A percentile compares a stretch with the other conserved stretches of the same genome.
These are phyloP conservation scores for Hylomyscus alleni DNA, from an alignment of 2,797 vertebrate genomes.

Conservation along the genomic window DNA sequence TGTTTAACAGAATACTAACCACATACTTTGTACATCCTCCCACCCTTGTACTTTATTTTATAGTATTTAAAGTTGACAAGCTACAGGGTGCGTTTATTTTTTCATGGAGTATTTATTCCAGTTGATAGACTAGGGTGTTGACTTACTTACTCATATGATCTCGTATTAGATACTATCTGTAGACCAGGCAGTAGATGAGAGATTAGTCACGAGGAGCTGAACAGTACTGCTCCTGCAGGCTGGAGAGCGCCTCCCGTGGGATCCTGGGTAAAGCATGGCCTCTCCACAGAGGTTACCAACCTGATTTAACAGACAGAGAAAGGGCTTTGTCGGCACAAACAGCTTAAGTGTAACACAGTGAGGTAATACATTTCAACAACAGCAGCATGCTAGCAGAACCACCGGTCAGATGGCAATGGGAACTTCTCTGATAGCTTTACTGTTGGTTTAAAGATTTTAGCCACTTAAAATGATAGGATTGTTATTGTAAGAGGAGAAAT, in stretches of 20 bases:
- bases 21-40: not conserved
- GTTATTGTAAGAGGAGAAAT: slow-evolving; percentile 57
- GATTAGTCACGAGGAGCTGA: not conserved
- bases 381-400: not conserved
- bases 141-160: slow-evolving; percentile 39
- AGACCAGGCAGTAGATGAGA: not conserved
- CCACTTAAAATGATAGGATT: slow-evolving; percentile 35
- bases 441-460: slow-evolving; percentile 56
- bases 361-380: slow-evolving; percentile 35
- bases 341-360: not conserved
- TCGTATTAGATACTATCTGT: slow-evolving; percentile 21
- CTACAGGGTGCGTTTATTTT: slow-evolving; percentile 31
- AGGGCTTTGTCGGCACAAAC: not conserved
- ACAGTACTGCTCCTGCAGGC: not conserved
- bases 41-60: not conserved
- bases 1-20: not conserved
- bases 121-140: slow-evolving; percentile 36
- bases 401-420: slow-evolving; percentile 5
- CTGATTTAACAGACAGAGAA: not conserved
- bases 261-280: not conserved
- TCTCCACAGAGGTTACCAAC: not conserved
- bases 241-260: not conserved
- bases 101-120: not conserved
- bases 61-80: slow-evolving; percentile 46
- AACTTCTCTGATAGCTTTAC: slow-evolving; percentile 16